These are phyloP conservation scores for Nemoura dubitans DNA, from an alignment of 2,888 invertebrate species.

Conservation along the genomic window DNA sequence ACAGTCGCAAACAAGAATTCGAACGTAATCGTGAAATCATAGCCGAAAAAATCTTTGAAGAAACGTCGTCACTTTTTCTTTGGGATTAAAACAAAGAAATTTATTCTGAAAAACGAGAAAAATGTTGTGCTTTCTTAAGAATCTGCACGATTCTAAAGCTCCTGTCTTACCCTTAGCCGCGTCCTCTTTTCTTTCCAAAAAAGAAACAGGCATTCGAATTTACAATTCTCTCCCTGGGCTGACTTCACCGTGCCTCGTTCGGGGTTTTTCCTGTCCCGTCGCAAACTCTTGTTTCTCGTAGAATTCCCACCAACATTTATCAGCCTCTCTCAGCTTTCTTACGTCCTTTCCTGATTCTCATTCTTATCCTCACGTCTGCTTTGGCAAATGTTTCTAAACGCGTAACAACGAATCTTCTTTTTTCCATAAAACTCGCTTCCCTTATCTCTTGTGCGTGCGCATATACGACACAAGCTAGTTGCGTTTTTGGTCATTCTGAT, in stretches of 20 bases:
- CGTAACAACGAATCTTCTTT: neutral
- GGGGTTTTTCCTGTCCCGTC: neutral
- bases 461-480: neutral
- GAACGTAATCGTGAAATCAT: no score
- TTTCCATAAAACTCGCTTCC: neutral
- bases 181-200: constrained; percentile 1
- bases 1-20: no score
- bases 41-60: no score
- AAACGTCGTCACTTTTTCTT: neutral
- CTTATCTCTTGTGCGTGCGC: neutral
- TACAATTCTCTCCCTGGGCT: constrained; percentile 8
- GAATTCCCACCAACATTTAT: constrained; percentile 13
- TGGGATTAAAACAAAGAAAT: neutral
- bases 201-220: constrained; percentile 21
- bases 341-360: constrained; percentile 12
- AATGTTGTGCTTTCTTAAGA: neutral
- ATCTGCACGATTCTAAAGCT: neutral
- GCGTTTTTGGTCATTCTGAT: constrained; percentile 20
- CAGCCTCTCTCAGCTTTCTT: constrained; percentile 28
- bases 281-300: constrained; percentile 20
- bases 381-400: constrained; percentile 25
- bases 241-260: neutral
- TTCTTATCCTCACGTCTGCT: constrained; percentile 20
- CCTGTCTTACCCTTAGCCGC: neutral
- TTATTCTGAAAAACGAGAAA: neutral